A percentile compares a stretch with the other conserved stretches of the same genome.
These are phyloP conservation scores for Xanthia togata DNA, from an alignment of 2,888 invertebrate genomes.

Conservation along the genomic window DNA sequence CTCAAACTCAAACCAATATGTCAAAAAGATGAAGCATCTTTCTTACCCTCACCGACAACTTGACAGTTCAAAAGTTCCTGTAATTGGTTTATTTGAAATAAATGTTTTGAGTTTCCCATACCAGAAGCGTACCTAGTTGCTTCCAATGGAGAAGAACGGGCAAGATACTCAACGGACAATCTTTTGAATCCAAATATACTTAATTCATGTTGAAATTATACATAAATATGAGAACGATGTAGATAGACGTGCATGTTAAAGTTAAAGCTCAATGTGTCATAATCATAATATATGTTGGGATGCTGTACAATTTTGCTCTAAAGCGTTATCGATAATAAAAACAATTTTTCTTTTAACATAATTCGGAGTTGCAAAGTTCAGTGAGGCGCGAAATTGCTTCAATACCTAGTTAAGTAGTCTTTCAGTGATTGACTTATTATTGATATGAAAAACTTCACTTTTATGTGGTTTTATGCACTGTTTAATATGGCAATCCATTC, in stretches of 20 bases:
- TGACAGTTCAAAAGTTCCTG: not conserved
- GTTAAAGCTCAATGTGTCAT: not conserved
- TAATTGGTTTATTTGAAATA: not conserved
- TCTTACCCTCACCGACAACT: not conserved
- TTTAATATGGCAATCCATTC: not conserved
- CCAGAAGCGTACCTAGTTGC: not conserved
- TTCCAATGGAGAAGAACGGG: not conserved
- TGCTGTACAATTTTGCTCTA: not conserved
- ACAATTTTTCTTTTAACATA: conserved; percentile 2
- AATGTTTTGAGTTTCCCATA: not conserved
- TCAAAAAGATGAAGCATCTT: no score
- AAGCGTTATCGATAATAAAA: not conserved
- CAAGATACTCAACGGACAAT: not conserved
- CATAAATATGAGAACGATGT: not conserved
- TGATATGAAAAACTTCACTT: not conserved
- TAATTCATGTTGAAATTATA: not conserved
- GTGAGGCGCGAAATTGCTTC: conserved; percentile 8
- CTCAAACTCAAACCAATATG: not conserved
- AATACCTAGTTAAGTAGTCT: conserved; percentile 3
- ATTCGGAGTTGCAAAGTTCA: conserved; percentile 23
- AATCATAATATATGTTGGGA: no score
- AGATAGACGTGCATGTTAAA: not conserved
- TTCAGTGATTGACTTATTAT: conserved; percentile 1
- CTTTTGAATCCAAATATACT: not conserved
- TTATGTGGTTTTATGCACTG: not conserved